Evolutionary conservation across 2,797 vertebrate genomes (phyloP), one percentile per base, ranked within the genome.

Genomic region (Hylomyscus alleni): DNA sequence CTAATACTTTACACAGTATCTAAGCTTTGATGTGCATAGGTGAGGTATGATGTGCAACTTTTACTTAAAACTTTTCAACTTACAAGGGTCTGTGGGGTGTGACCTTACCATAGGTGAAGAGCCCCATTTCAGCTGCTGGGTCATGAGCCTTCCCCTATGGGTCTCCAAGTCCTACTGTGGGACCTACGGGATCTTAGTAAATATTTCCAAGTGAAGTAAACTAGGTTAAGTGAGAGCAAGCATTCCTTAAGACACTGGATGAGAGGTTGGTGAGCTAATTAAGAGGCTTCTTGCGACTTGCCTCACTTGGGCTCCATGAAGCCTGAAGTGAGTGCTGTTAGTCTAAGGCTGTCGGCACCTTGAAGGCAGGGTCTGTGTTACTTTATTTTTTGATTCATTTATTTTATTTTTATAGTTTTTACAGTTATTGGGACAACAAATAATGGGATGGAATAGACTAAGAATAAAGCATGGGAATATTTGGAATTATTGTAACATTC

Each of bases 401-500:
- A 67, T 85, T 88, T n/a, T 65, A 72, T 67, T 54, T 86, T 94
- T 72, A 20, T 65, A 52, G 90, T 47, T 72, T 91, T n/a, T 4
- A 34, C 44, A 44, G 56, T 90, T 75, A 31, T 90, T 17, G 44
- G 40, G 65, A 73, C 4, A 83, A 34, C 58, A 58, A 93, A 40
- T 67, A 84, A 80, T 92, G 44, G 22, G 26, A 29, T n/a, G 22
- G 62, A 58, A 29, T 80, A 91, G 12, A 62, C 14, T 19, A 31
- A 83, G 83, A 56, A 72, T 81, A 54, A 47, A 44, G 29, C 37
- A 11, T 58, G 29, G 29, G 56, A 54, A 20, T 19, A 84, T 54
- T 84, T 60, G 65, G 82, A 88, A 69, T 87, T 80, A 88, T 34
- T 69, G 54, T 93, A 67, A 0, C 62, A 75, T 83, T 96, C 37